phyloP scores from a whole-genome alignment of 2,888 invertebrate species.

The Callyntrura sp. region DNA sequence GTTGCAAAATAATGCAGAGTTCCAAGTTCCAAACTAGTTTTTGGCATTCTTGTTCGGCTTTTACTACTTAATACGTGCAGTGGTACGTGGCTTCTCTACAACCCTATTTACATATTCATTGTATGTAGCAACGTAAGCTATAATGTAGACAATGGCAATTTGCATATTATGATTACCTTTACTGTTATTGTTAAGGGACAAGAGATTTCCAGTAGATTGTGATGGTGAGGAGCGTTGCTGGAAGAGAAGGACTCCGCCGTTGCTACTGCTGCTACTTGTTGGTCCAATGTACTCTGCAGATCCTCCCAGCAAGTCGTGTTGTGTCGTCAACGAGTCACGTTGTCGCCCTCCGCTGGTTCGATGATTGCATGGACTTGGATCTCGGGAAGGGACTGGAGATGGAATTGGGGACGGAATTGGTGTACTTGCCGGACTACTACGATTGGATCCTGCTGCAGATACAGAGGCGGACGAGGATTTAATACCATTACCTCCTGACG shows the following conservation, averaged over 20 bases:
- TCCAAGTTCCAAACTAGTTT: conserved; percentile 3
- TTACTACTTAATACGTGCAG: neutral
- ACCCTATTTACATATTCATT: neutral
- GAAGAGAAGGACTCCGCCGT: conserved; percentile 31
- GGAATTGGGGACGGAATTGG: conserved; percentile 80
- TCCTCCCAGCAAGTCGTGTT: conserved; percentile 48
- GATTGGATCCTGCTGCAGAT: conserved; percentile 80
- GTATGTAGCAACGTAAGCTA: neutral
- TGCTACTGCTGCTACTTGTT: conserved; percentile 29
- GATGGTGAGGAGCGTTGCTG: conserved; percentile 65
- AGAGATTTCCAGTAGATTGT: conserved; percentile 54
- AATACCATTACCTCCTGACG: conserved; percentile 70
- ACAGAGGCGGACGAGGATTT: conserved; percentile 79
- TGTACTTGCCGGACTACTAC: conserved; percentile 82
- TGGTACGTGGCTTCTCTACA: too few relatives aligned
- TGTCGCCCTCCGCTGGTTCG: conserved; percentile 51
- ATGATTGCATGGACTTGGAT: conserved; percentile 82
- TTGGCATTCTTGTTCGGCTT: neutral
- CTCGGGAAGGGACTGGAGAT: conserved; percentile 82
- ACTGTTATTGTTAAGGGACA: conserved; percentile 67
- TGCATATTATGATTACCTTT: conserved; percentile 47
- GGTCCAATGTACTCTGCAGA: conserved; percentile 73
- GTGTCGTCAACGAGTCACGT: conserved; percentile 57
- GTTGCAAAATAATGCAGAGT: too few relatives aligned
- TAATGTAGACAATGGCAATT: too few relatives aligned